Conservation (phyloP, 2,113 vertebrate species). For the Pseudolaguvia tuberculata region DNA sequence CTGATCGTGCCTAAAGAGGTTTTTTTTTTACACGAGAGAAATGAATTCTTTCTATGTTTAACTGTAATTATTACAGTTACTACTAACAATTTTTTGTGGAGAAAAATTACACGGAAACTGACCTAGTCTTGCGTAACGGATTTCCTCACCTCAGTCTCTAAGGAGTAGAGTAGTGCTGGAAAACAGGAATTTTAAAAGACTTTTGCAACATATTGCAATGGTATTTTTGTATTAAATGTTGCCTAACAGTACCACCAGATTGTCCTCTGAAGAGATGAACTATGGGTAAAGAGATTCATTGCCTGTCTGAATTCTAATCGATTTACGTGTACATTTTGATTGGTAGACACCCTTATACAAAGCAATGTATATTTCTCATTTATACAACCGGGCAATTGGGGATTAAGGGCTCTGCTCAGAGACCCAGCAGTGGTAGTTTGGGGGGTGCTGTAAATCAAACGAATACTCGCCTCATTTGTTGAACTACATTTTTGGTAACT, state of each 20-base stretch:
- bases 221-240: constrained; percentile 22
- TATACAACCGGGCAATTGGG: too few relatives aligned
- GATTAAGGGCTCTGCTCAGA: too few relatives aligned
- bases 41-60: neutral
- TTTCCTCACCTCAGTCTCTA: too few relatives aligned
- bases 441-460: too few relatives aligned
- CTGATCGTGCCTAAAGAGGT: neutral
- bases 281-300: neutral
- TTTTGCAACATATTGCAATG: constrained; percentile 21
- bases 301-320: constrained; percentile 29
- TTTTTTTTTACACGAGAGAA: neutral
- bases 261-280: constrained; percentile 8
- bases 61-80: neutral
- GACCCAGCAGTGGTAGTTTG: too few relatives aligned
- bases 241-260: constrained; percentile 18
- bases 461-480: neutral
- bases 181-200: too few relatives aligned
- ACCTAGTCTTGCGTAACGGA: constrained; percentile 8
- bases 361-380: too few relatives aligned
- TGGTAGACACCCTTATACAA: too few relatives aligned
- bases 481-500: neutral
- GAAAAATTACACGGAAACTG: neutral
- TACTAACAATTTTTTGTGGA: neutral
- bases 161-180: constrained; percentile 50
- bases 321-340: too few relatives aligned